Evolutionary conservation across 2,888 invertebrate species (phyloP), one percentile per base, ranked within the genome.

Genomic region (Tromatobia lineatoria): DNA sequence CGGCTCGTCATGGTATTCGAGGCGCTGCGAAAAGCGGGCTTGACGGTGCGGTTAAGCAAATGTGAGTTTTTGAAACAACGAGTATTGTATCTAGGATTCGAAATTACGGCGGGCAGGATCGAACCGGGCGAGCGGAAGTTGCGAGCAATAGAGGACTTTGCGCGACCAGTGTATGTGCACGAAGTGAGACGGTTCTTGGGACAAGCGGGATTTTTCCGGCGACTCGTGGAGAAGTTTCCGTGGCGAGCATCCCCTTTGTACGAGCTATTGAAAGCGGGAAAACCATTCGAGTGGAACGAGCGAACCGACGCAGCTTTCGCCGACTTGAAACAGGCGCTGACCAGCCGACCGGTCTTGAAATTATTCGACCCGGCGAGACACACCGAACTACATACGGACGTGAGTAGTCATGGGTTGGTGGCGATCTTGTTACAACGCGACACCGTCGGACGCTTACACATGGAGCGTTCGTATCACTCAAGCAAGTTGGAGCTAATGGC

Each of bases 401-500:
- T 86, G n/a, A 83, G 80, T 23, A 59, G 81, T 8, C 71, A 66
- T 23, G 85, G 86, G 3, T 38, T 87, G 15, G 85, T 78, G 18
- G 78, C 84, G 38, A 83, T 87, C 77, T 54, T 87, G 50, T 45
- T 87, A 15, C 87, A 88, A 71, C 42, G 29, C 6, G 71, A 69
- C 23, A 77, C 80, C 23, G 29, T 54, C 11, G 82, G 73, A 10
- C 77, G 64, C 18, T 66, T 84, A 25, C 75, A 79, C 42, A 67
- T 47, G 47, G 88, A 88, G 50, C 45, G 75, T 8, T 54, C 66
- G 7, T 88, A 90, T 69, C 87, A 88, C 61, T 87, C 87, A 0
- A 87, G 82, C n/a, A 90, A 92, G 47, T 52, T 88, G 15, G 91
- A 93, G 71, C 66, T 87, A 6, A 54, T 91, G 29, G 90, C 91